These are phyloP conservation scores for Gadopsis bispinosus DNA, from an alignment of 2,797 vertebrate species.

Conservation along the genomic window DNA sequence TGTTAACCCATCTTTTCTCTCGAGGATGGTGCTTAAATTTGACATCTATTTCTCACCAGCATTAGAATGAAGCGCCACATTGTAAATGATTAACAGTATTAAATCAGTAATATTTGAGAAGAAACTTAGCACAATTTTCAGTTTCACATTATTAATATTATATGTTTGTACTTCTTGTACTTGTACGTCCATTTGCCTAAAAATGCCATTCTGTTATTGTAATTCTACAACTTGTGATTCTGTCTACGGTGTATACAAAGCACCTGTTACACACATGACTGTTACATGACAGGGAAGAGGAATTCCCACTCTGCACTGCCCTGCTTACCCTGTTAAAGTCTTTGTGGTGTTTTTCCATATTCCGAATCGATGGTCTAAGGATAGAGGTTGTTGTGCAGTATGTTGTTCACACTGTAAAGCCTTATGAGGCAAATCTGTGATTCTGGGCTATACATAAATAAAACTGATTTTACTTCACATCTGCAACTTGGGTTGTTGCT, in stretches of 20 bases:
- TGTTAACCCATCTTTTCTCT: constrained; percentile 21
- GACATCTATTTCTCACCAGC: constrained; percentile 27
- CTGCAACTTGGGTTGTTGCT: background rate
- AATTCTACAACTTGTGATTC: background rate
- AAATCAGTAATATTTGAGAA: background rate
- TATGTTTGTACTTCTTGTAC: background rate
- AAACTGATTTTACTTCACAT: background rate
- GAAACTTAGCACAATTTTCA: background rate
- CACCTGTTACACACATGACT: background rate
- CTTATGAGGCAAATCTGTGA: no score
- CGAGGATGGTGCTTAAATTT: constrained; percentile 23
- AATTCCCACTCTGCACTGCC: background rate
- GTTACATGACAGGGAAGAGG: background rate
- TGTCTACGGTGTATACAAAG: background rate
- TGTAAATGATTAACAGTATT: constrained; percentile 4
- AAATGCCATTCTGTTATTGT: background rate
- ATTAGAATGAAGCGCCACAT: constrained; percentile 34
- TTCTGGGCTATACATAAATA: background rate
- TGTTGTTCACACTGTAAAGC: no score
- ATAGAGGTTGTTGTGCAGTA: background rate
- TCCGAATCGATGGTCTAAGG: background rate
- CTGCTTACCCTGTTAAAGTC: background rate
- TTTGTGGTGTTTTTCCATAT: background rate
- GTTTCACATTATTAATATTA: background rate
- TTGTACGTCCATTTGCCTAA: background rate